Percentiles rank a stretch among this genome's conserved stretches.
Evolutionary conservation across 2,113 vertebrate genomes (phyloP).

Genomic region (Amblyopsis rosae): DNA sequence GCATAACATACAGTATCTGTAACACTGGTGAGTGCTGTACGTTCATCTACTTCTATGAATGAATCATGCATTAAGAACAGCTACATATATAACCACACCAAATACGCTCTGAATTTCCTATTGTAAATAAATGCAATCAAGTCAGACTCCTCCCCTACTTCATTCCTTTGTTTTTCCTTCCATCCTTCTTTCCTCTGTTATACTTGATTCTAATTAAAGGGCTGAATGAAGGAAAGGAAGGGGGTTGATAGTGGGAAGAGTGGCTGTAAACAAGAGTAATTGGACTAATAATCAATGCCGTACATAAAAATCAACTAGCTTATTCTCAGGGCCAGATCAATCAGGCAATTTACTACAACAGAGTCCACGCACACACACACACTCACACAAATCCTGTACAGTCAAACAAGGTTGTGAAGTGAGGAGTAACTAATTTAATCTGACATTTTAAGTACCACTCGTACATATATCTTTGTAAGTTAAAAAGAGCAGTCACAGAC

Average conservation of each 20-base stretch:
- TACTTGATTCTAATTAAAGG: not conserved
- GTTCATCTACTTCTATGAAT: too few species aligned
- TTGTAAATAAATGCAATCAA: not conserved
- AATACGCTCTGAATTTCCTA: constrained; percentile 5
- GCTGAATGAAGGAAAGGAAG: not conserved
- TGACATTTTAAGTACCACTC: constrained; percentile 43
- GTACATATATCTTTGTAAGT: constrained; percentile 23
- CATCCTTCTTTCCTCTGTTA: not conserved
- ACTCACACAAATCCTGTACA: constrained; percentile 23
- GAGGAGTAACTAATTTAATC: constrained; percentile 35
- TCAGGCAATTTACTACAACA: constrained; percentile 49
- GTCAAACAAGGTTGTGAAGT: constrained; percentile 25
- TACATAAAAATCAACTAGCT: constrained; percentile 59
- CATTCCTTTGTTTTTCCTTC: constrained; percentile 1
- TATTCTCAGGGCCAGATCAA: constrained; percentile 52
- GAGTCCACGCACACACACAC: constrained; percentile 21
- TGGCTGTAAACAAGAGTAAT: constrained; percentile 62
- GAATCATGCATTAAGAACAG: too few species aligned
- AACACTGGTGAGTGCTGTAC: too few species aligned
- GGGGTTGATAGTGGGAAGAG: constrained; percentile 15
- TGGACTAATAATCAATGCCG: constrained; percentile 67
- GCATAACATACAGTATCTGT: too few species aligned
- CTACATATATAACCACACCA: constrained; percentile 12
- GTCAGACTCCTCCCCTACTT: not conserved
- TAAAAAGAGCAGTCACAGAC: constrained; percentile 14